Evolutionary conservation across 2,888 invertebrate genomes (phyloP).

Genomic region (Iphiclides podalirius): DNA sequence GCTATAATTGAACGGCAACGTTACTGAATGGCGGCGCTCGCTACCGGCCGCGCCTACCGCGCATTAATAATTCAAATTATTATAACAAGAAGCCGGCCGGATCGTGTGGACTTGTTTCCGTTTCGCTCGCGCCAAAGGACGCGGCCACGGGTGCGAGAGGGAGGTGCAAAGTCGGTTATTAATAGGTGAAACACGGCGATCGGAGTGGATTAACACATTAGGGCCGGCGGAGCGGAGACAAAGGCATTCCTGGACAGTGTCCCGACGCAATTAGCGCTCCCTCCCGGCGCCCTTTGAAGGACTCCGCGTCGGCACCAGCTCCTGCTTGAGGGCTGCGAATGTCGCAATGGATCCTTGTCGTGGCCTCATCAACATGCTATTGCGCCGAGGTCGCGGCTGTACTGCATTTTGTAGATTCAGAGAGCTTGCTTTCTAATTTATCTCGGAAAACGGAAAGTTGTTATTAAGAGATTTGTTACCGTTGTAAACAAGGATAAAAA

Average conservation of each 20-base stretch:
- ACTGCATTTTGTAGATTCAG: too few relatives aligned
- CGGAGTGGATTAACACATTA: constrained; percentile 71
- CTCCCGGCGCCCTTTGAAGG: constrained; percentile 15
- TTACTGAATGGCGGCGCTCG: constrained; percentile 5
- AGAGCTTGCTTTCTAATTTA: too few relatives aligned
- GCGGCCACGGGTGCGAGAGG: constrained; percentile 33
- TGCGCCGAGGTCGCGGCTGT: too few relatives aligned
- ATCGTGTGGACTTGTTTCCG: constrained; percentile 18
- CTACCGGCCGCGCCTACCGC: constrained; percentile 27
- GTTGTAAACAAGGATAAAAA: too few relatives aligned
- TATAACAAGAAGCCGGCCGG: constrained; percentile 28
- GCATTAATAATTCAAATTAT: constrained; percentile 42
- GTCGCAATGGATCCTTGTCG: too few relatives aligned
- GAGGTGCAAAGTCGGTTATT: constrained; percentile 55
- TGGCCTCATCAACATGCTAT: too few relatives aligned
- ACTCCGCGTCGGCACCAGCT: too few relatives aligned
- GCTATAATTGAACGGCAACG: not conserved
- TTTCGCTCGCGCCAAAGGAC: constrained; percentile 27
- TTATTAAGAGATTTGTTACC: too few relatives aligned
- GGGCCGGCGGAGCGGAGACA: constrained; percentile 60
- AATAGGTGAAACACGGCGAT: constrained; percentile 64
- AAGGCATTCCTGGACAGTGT: constrained; percentile 62
- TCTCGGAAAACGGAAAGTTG: too few relatives aligned
- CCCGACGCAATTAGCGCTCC: not conserved
- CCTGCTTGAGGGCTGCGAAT: too few relatives aligned